A percentile compares a stretch with the other conserved stretches of the same genome.
These are phyloP conservation scores for Coleophora flavipennella DNA, from an alignment of 2,888 invertebrate species.

Conservation along the genomic window DNA sequence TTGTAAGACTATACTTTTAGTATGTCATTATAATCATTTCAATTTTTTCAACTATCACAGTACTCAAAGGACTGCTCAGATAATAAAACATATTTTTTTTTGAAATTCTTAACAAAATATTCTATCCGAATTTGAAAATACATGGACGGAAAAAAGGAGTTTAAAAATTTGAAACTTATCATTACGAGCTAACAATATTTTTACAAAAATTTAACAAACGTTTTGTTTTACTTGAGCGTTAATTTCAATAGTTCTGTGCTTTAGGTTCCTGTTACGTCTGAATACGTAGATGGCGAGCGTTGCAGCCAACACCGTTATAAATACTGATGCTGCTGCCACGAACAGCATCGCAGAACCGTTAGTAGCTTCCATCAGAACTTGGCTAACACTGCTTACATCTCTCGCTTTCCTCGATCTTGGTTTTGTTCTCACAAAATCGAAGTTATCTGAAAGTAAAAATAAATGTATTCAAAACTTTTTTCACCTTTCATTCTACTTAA, in stretches of 20 bases:
- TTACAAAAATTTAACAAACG: conserved; percentile 20
- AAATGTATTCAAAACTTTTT: no score
- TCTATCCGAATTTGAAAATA: no score
- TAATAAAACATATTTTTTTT: no score
- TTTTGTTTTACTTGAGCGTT: conserved; percentile 12
- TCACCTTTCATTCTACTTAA: no score
- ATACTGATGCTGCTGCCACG: conserved; percentile 35
- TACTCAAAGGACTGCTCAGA: no score
- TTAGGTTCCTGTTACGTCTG: conserved; percentile 26
- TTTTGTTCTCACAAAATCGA: conserved; percentile 47
- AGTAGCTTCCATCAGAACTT: conserved; percentile 20
- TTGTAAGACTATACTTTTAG: no score
- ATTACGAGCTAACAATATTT: no score
- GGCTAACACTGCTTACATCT: conserved; percentile 33
- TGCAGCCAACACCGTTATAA: conserved; percentile 38
- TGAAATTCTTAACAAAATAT: no score
- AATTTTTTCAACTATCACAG: no score
- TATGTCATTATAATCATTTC: no score
- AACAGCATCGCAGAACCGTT: conserved; percentile 30
- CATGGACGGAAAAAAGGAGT: background rate
- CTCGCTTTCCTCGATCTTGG: conserved; percentile 47
- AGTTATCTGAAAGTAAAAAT: conserved; percentile 44
- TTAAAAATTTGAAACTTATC: no score
- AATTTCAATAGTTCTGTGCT: conserved; percentile 16
- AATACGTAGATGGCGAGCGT: conserved; percentile 35